Evolutionary conservation across 2,113 vertebrate species (phyloP), one percentile per base, ranked within the genome.

Genomic region (Penelope pileata): DNA sequence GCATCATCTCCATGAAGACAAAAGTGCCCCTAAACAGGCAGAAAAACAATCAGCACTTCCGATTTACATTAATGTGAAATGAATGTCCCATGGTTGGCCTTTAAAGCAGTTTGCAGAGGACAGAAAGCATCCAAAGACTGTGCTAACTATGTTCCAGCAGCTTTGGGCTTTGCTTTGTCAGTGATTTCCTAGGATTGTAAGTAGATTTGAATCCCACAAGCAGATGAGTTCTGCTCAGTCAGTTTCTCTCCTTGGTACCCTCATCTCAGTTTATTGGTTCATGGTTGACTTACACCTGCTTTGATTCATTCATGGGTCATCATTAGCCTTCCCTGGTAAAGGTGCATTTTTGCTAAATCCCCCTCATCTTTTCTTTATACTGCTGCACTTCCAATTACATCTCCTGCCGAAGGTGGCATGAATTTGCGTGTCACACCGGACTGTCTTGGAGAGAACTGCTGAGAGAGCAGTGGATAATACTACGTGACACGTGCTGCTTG

Each of bases 311-410:
- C 70, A 30, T 38, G 56, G 21, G 43, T 89, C 63, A 51, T 66
- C 27, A 53, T 83, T 90, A 93, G 30, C 69, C n/a, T 92, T 94
- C 34, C 22, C 62, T 59, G 47, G 12, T 50, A 81, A 92, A 88
- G 10, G 19, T 40, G 1, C 48, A 10, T 45, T 90, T 86, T 51
- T 94, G 14, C 38, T 86, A 75, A 86, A 56, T 87, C 64, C 11
- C 8, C 2, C 1, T 22, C 10, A 22, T 24, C 43, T 9, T 17
- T 69, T 62, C 75, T 82, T 86, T 86, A 22, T 36, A 69, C 19
- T 12, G 24, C 17, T 21, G 11, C 59, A 47, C 22, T 70, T 89
- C 42, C 40, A 82, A 68, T 59, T 90, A 43, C 34, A 64, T 48
- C 27, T 93, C 22, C 26, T 83, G 36, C 29, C 43, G 86, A 81